Evolutionary conservation across 1,140 invertebrate species (phyloP).

Genomic region (Ctenoplectra terminalis): DNA sequence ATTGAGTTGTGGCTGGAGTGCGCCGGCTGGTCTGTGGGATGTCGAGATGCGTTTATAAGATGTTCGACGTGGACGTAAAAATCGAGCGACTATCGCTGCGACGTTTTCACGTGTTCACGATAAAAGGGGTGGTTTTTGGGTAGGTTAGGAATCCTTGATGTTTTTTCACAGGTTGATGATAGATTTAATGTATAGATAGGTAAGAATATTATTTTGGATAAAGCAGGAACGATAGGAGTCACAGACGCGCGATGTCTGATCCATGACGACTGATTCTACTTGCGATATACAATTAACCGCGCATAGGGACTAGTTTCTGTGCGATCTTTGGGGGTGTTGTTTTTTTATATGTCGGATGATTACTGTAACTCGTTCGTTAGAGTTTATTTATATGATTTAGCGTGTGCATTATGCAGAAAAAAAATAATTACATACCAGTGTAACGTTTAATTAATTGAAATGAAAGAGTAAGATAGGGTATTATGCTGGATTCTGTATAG

Average conservation of each 20-base stretch:
- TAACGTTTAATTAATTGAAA: neutral
- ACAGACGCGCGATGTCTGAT: neutral
- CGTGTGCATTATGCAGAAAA: neutral
- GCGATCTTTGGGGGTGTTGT: neutral
- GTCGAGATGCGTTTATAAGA: neutral
- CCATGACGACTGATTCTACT: slow-evolving; percentile 5
- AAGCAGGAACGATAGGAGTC: neutral
- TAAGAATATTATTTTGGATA: neutral
- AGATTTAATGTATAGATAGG: neutral
- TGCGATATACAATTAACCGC: too few species aligned
- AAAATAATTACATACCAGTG: neutral
- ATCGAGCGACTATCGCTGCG: neutral
- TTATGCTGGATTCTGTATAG: neutral
- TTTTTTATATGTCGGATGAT: neutral
- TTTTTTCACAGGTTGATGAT: neutral
- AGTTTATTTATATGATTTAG: neutral
- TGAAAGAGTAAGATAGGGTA: neutral
- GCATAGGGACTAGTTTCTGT: neutral
- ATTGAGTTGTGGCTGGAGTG: neutral
- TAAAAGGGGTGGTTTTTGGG: neutral
- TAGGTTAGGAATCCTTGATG: neutral
- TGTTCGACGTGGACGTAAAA: neutral
- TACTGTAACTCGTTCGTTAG: too few species aligned
- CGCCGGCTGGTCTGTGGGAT: neutral
- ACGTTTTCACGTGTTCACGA: neutral